Percentiles rank a stretch among this genome's conserved stretches.
Evolutionary conservation across 2,888 invertebrate species (phyloP).

Genomic region (Phaonia tiefii): DNA sequence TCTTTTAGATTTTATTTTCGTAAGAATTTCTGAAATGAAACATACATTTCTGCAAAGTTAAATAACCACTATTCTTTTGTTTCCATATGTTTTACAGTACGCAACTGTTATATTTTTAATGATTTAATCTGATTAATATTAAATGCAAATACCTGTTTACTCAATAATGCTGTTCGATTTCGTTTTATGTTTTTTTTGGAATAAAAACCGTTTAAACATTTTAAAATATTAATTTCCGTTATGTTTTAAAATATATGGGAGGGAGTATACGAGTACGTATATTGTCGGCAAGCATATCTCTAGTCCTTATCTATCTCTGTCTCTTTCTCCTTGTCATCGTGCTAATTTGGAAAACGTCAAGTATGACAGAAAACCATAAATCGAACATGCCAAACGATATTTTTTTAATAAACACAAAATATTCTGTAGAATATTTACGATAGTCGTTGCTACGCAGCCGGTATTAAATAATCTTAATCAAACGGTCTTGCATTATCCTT

Average conservation of each 20-base stretch:
- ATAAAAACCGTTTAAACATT: not conserved
- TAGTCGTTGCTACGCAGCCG: not conserved
- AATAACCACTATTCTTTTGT: too few relatives aligned
- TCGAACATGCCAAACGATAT: not conserved
- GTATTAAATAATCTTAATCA: not conserved
- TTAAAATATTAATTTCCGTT: not conserved
- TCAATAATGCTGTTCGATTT: not conserved
- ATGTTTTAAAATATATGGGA: not conserved
- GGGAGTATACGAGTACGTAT: too few relatives aligned
- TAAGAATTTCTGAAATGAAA: too few relatives aligned
- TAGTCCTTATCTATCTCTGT: too few relatives aligned
- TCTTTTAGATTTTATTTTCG: too few relatives aligned
- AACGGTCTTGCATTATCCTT: not conserved
- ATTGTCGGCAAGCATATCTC: too few relatives aligned
- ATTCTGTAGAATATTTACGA: not conserved
- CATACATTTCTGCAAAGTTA: too few relatives aligned
- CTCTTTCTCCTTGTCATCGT: not conserved
- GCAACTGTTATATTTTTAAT: too few relatives aligned
- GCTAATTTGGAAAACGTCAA: slow-evolving; percentile 12
- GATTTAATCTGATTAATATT: too few relatives aligned
- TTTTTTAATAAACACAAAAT: not conserved
- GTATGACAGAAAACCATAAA: slow-evolving; percentile 8
- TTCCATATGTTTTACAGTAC: too few relatives aligned
- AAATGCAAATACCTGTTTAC: too few relatives aligned
- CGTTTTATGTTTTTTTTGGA: not conserved